phyloP scores from a whole-genome alignment of 2,797 vertebrate species.

The Discoglossus pictus region DNA sequence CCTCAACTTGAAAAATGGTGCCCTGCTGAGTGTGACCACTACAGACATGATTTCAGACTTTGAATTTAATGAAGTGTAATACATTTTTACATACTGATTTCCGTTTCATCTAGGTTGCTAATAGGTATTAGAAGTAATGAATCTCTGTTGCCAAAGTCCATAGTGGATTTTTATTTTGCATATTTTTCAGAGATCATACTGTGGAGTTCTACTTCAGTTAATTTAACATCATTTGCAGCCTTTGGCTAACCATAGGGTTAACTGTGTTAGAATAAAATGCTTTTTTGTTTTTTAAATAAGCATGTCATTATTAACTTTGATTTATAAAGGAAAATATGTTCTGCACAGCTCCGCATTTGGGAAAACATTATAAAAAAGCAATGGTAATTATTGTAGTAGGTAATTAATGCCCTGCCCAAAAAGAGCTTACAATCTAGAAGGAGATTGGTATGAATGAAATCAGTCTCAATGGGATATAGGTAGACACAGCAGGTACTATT shows the following conservation, averaged over 20 bases:
- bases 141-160: conserved; percentile 70
- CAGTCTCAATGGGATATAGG: no score
- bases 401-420: no score
- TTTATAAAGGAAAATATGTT: no score
- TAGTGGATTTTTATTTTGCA: conserved; percentile 63
- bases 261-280: conserved; percentile 1
- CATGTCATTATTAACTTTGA: no score
- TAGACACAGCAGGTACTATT: no score
- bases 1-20: conserved; percentile 54
- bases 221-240: background rate
- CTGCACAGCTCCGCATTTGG: no score
- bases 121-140: conserved; percentile 77
- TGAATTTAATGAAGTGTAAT: conserved; percentile 83
- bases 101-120: conserved; percentile 76
- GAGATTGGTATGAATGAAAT: no score
- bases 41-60: conserved; percentile 67
- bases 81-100: conserved; percentile 73
- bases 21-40: conserved; percentile 70
- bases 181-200: conserved; percentile 68
- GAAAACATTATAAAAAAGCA: no score
- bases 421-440: no score
- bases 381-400: no score
- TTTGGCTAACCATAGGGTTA: conserved; percentile 53
- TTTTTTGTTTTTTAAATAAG: conserved; percentile 1
- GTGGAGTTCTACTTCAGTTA: conserved; percentile 68